Conservation (phyloP, 2,797 vertebrate species). For the Protonibea diacanthus region DNA sequence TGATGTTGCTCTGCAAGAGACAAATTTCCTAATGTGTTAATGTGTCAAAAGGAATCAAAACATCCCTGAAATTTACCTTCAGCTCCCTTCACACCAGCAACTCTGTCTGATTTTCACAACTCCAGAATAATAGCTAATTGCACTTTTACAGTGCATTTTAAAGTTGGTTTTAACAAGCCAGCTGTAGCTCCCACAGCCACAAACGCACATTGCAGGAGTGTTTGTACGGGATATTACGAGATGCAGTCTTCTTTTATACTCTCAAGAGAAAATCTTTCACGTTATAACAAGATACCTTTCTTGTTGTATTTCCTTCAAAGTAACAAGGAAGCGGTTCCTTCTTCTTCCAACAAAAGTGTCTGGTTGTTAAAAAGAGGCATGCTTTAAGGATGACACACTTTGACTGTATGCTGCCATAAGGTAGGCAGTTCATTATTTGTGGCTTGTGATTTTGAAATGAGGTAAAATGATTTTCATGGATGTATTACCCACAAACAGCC, state of each 20-base stretch:
- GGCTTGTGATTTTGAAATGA: conserved; percentile 13
- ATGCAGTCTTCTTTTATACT: conserved; percentile 29
- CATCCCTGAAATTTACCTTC: neutral
- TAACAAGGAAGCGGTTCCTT: conserved; percentile 18
- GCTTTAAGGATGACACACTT: conserved; percentile 18
- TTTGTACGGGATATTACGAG: conserved; percentile 29
- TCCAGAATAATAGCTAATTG: conserved; percentile 50
- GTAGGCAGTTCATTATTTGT: conserved; percentile 18
- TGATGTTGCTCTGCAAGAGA: conserved; percentile 5
- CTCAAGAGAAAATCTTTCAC: conserved; percentile 36
- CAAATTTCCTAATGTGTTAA: conserved; percentile 5
- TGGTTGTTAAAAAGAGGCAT: conserved; percentile 23
- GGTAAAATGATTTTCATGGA: conserved; percentile 22
- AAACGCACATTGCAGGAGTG: conserved; percentile 29
- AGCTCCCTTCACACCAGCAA: neutral
- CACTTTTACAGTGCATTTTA: conserved; percentile 46
- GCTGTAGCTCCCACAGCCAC: conserved; percentile 39
- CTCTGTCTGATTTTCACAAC: conserved; percentile 15
- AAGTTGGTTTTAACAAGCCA: conserved; percentile 60
- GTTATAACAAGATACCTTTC: conserved; percentile 37
- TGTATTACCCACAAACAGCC: conserved; percentile 2
- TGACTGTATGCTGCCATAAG: conserved; percentile 17
- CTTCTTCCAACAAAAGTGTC: conserved; percentile 12
- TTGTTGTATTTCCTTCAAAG: conserved; percentile 31
- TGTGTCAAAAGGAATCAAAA: conserved; percentile 16